Evolutionary conservation across 2,113 vertebrate species (phyloP).

Genomic region (Vicugna pacos): DNA sequence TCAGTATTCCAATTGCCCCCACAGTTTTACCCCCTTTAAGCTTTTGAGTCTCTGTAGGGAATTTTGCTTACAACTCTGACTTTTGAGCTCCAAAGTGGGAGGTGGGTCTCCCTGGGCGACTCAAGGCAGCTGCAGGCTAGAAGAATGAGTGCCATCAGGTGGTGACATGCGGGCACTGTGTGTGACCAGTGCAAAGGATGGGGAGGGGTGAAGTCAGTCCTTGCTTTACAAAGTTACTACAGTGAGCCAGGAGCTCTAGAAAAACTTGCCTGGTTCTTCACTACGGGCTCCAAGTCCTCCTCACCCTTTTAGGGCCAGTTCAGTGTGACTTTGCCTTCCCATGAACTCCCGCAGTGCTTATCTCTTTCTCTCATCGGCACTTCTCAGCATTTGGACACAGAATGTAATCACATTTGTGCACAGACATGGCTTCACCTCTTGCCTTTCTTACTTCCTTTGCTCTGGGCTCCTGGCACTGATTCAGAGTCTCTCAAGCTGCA

Average conservation of each 20-base stretch:
- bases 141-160: not conserved
- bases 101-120: not conserved
- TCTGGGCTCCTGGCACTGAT: not conserved
- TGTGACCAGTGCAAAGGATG: not conserved
- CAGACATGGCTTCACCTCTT: not conserved
- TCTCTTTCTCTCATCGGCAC: not conserved
- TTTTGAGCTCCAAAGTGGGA: not conserved
- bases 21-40: not conserved
- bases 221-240: not conserved
- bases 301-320: too few species aligned
- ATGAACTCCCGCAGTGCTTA: not conserved
- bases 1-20: not conserved
- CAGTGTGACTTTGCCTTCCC: not conserved
- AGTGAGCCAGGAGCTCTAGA: not conserved
- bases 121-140: not conserved
- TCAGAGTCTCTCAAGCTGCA: not conserved
- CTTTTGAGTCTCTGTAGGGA: not conserved
- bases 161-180: not conserved
- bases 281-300: not conserved
- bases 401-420: not conserved
- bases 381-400: not conserved
- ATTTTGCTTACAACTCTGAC: not conserved
- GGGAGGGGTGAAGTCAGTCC: not conserved
- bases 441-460: not conserved
- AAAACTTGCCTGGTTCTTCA: not conserved